These are phyloP conservation scores for Gari tellinella DNA, from an alignment of 2,888 invertebrate species.

Conservation along the genomic window DNA sequence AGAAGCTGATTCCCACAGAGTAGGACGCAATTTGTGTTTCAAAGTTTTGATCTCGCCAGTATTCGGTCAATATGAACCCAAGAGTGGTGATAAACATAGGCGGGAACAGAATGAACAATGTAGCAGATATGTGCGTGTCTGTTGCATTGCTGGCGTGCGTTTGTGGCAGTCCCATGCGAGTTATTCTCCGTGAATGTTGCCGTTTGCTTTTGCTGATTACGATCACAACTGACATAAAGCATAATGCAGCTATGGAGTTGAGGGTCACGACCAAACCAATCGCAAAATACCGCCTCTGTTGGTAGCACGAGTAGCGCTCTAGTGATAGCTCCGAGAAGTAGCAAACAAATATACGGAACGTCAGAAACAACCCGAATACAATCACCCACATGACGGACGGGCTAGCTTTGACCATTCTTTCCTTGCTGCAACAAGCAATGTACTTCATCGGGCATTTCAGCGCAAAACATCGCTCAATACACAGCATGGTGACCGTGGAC, in stretches of 20 bases:
- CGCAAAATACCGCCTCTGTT: too few relatives aligned
- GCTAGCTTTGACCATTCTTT: neutral
- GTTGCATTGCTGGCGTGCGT: slow-evolving; percentile 3
- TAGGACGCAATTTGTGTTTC: too few relatives aligned
- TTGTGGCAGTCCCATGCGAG: slow-evolving; percentile 5
- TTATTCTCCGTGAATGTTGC: slow-evolving; percentile 1
- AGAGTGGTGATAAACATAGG: neutral
- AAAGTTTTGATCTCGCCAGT: too few relatives aligned
- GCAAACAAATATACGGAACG: too few relatives aligned
- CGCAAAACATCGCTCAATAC: slow-evolving; percentile 1
- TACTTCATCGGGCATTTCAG: slow-evolving; percentile 5
- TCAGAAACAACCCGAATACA: neutral
- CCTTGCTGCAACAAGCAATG: neutral
- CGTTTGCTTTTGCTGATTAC: too few relatives aligned
- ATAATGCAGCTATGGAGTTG: too few relatives aligned
- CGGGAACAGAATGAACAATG: neutral
- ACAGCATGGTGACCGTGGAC: neutral
- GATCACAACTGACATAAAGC: too few relatives aligned
- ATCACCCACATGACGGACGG: neutral
- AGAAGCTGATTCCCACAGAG: neutral
- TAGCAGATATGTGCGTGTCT: slow-evolving; percentile 3
- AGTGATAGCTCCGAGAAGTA: too few relatives aligned
- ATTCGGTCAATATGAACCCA: neutral
- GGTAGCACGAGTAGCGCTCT: too few relatives aligned
- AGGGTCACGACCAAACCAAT: too few relatives aligned